phyloP scores from a whole-genome alignment of 2,888 invertebrate genomes.

The Ormyrus nitidulus region DNA sequence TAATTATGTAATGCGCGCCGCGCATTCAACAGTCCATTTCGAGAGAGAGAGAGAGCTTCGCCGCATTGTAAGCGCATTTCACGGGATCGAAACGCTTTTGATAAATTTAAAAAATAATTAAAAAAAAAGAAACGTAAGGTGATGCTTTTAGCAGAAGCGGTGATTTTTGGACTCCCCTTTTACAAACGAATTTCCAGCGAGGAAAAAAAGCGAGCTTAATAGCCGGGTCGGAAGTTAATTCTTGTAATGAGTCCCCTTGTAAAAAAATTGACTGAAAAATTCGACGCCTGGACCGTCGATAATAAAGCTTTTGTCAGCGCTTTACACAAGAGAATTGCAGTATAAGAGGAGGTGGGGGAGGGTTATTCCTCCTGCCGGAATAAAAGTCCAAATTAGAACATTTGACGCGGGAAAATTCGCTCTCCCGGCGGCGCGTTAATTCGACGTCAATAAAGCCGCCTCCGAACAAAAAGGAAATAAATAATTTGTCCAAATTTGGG shows the following conservation, averaged over 20 bases:
- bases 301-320: constrained; percentile 50
- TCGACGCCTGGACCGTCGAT: constrained; percentile 34
- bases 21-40: too few relatives aligned
- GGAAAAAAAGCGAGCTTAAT: constrained; percentile 19
- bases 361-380: constrained; percentile 46
- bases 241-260: constrained; percentile 48
- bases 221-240: constrained; percentile 46
- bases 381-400: constrained; percentile 50
- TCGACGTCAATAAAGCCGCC: constrained; percentile 49
- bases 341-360: background rate
- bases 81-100: too few relatives aligned
- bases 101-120: too few relatives aligned
- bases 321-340: constrained; percentile 36
- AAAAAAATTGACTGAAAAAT: constrained; percentile 41
- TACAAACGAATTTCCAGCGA: constrained; percentile 23
- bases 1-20: background rate
- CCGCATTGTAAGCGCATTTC: too few relatives aligned
- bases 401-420: constrained; percentile 46
- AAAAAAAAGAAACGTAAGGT: too few relatives aligned
- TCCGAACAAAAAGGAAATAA: constrained; percentile 50
- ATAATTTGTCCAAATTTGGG: constrained; percentile 53
- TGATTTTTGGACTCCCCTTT: background rate
- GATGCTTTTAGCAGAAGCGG: too few relatives aligned
- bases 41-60: too few relatives aligned
- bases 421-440: constrained; percentile 44